phyloP scores from a whole-genome alignment of 2,113 vertebrate species.

The Hemicordylus capensis region DNA sequence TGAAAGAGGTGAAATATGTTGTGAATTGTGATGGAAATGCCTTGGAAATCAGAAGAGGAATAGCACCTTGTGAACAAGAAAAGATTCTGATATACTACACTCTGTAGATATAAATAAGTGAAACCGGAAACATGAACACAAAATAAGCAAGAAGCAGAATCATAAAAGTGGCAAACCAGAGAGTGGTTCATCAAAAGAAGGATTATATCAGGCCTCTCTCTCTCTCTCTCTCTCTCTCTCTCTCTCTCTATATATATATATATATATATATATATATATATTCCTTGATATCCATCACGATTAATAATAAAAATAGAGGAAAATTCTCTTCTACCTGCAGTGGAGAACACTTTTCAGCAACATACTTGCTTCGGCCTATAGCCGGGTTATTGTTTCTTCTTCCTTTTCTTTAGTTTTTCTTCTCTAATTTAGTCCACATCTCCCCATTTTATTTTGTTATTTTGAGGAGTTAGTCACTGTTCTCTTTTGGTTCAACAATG shows the following conservation, averaged over 20 bases:
- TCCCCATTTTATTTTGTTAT: too few species aligned
- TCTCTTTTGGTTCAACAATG: too few species aligned
- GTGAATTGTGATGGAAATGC: conserved; percentile 39
- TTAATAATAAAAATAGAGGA: conserved; percentile 7
- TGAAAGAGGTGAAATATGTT: conserved; percentile 51
- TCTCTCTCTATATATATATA: too few species aligned
- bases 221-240: too few species aligned
- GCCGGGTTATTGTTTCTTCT: too few species aligned
- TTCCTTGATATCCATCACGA: not conserved
- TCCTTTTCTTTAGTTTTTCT: too few species aligned
- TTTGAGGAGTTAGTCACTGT: too few species aligned
- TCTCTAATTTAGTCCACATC: too few species aligned
- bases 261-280: too few species aligned
- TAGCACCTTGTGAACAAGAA: conserved; percentile 19
- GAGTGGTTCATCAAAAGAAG: conserved; percentile 47
- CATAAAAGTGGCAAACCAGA: conserved; percentile 11
- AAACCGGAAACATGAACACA: not conserved
- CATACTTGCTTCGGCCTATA: too few species aligned
- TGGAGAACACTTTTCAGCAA: not conserved
- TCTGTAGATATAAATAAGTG: conserved; percentile 39
- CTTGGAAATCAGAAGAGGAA: conserved; percentile 44
- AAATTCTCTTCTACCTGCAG: too few species aligned
- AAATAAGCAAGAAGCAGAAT: conserved; percentile 8
- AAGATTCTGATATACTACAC: conserved; percentile 23
- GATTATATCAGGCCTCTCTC: conserved; percentile 32